Base-by-base conservation (phyloP, 2,113 vertebrate genomes). In the Falcunculus frontatus region DNA sequence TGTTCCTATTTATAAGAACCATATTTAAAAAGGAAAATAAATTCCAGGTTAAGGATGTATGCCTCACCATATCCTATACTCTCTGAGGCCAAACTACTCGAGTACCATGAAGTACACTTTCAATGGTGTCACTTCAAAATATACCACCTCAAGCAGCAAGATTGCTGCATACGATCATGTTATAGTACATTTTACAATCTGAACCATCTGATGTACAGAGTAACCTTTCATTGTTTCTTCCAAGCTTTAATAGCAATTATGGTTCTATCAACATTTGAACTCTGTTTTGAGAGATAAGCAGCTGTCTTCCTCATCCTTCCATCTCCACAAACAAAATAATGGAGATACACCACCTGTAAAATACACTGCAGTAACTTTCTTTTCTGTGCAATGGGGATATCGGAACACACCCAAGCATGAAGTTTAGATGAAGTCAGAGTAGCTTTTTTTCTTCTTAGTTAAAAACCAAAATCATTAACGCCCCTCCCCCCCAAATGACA, bases 401-500 rank as follows among this genome's bases (percentile, higher is more conserved):
- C 16, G 74, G 17, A 82, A 47, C 3, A 52, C 3, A 74, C 1
- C 4, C 11, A 22, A 74, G 7, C 11, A 41, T n/a, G 13, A 46
- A 41, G 12, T 50, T 42, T 39, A 49, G 32, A 33, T 23, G 1
- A 80, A 87, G 16, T 25, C 19, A 73, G 22, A 46, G 5, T 15
- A 1, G 16, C 4, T 55, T 63, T 44, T 42, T 20, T 65, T 42
- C 26, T n/a, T 41, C 59, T n/a, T 18, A 37, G 9, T 68, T 87
- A 68, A 59, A 59, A 63, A 2, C 0, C 3, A 37, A 60, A 82
- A 7, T 1, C 1, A 5, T 21, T 18, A 46, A 57, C 11, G 22
- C 4, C 1, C 0, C 3, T 8, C 6, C 4, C 16, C 4, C 4
- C 3, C n/a, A 46, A 67, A 65, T 0, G 8, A 32, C 2, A 12